Percentiles rank a stretch among this genome's conserved stretches.
phyloP scores from a whole-genome alignment of 1,140 invertebrate genomes.

The Lordiphosa clarofinis region DNA sequence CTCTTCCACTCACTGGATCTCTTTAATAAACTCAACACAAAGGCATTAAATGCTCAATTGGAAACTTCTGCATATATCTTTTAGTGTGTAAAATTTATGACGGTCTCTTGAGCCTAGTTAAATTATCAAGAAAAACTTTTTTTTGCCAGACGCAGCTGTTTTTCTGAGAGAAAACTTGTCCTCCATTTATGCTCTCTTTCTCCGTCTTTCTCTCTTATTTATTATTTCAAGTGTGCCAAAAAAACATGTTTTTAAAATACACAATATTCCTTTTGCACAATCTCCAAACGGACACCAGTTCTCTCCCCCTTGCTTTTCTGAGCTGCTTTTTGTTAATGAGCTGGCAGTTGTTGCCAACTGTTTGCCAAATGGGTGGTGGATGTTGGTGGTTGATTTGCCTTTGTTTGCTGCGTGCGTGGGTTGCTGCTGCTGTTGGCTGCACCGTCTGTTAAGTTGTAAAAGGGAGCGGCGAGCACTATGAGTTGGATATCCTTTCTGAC shows the following conservation, averaged over 20 bases:
- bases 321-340: conserved; percentile 59
- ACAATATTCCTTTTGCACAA: conserved; percentile 5
- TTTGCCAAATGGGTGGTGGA: conserved; percentile 56
- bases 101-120: conserved; percentile 38
- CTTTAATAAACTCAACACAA: conserved; percentile 7
- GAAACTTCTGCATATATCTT: conserved; percentile 61
- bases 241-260: conserved; percentile 37
- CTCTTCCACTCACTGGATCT: conserved; percentile 12
- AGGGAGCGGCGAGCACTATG: conserved; percentile 14
- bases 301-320: conserved; percentile 3
- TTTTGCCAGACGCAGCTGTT: too few species aligned
- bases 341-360: conserved; percentile 52
- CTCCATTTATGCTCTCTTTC: background rate
- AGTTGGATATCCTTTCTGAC: conserved; percentile 19
- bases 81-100: conserved; percentile 20
- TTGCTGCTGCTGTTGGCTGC: conserved; percentile 21
- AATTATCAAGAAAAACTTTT: background rate
- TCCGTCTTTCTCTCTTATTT: background rate
- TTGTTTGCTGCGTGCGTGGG: conserved; percentile 31
- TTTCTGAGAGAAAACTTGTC: too few species aligned
- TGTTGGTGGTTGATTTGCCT: conserved; percentile 31
- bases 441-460: conserved; percentile 25
- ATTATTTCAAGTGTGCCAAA: conserved; percentile 21
- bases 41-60: conserved; percentile 32
- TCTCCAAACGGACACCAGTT: conserved; percentile 1